Evolutionary conservation across 2,888 invertebrate species (phyloP), one percentile per base, ranked within the genome.

Genomic region (Punctoribates punctum): DNA sequence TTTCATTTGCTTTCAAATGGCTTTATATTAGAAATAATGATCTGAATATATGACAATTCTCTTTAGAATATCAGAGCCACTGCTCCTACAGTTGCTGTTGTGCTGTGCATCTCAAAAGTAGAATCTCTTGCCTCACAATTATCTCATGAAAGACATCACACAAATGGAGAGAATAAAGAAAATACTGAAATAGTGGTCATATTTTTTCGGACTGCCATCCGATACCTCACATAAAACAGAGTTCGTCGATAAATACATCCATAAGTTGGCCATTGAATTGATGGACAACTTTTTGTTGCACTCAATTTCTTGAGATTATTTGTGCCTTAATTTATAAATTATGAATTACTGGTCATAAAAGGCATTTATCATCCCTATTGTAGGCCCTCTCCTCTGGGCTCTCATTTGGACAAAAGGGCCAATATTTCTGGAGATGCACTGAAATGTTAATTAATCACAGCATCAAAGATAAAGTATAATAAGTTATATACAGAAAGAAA

Each of bases 271-370:
- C 51, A 51, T 51, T 20, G n/a, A 42, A 13, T 42, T 42, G 42
- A 42, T 42, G 11, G 42, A 42, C 42, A 42, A 42, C 13, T 42
- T 42, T 42, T 8, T 42, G 42, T 34, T 34, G 34, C 34, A 34
- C 42, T n/a, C 27, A 51, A 17, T 27, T 25, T 60, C 60, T 60
- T 60, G 17, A 20, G 60, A 25, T 60, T 60, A 60, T 25, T 27
- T 17, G 60, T 5, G 60, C 27, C 60, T 60, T 60, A 60, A 60
- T 60, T 60, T 60, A 60, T 60, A 60, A 60, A 60, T 60, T 60
- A 60, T 60, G 60, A 60, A 60, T 60, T 60, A 60, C 20, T 60
- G 15, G 60, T 20, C 60, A 60, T 60, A 27, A 60, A 25, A 27
- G 27, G 27, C 60, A 60, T 60, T 60, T 17, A 60, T 60, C 60